Evolutionary conservation across 2,888 invertebrate species (phyloP).

Genomic region (Epinotia ramella): DNA sequence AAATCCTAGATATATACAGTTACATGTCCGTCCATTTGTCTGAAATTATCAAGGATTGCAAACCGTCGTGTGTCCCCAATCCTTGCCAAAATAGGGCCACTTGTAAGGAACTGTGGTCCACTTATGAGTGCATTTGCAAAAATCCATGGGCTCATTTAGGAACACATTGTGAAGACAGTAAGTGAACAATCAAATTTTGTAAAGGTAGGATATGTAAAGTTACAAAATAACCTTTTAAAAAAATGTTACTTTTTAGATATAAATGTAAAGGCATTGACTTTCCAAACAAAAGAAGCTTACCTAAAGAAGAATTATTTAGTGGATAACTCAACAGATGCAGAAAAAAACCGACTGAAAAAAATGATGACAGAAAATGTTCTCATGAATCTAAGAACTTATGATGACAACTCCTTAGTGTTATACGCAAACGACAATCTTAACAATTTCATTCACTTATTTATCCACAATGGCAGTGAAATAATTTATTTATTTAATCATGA

Average conservation of each 20-base stretch:
- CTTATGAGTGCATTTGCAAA: constrained; percentile 95
- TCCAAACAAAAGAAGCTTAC: constrained; percentile 92
- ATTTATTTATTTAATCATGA: constrained; percentile 94
- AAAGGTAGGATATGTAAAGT: neutral
- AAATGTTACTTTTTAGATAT: constrained; percentile 87
- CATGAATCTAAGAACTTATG: constrained; percentile 96
- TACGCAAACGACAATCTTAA: constrained; percentile 97
- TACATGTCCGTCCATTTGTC: constrained; percentile 96
- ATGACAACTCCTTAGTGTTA: constrained; percentile 91
- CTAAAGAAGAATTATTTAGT: constrained; percentile 92
- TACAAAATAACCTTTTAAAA: no score
- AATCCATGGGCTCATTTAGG: constrained; percentile 97
- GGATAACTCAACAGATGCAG: constrained; percentile 86
- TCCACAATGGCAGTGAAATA: constrained; percentile 91
- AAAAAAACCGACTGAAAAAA: constrained; percentile 87
- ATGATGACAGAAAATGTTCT: constrained; percentile 93
- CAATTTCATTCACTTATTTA: constrained; percentile 96
- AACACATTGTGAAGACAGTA: constrained; percentile 95
- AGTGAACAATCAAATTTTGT: constrained; percentile 62
- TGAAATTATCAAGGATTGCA: constrained; percentile 96
- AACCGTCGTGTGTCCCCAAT: constrained; percentile 96
- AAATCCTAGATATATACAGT: constrained; percentile 95
- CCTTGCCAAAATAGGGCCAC: constrained; percentile 96
- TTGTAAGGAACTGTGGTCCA: constrained; percentile 96
- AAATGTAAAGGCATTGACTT: constrained; percentile 95